Conservation (phyloP, 2,113 vertebrate species). For the Zosterops borbonicus region DNA sequence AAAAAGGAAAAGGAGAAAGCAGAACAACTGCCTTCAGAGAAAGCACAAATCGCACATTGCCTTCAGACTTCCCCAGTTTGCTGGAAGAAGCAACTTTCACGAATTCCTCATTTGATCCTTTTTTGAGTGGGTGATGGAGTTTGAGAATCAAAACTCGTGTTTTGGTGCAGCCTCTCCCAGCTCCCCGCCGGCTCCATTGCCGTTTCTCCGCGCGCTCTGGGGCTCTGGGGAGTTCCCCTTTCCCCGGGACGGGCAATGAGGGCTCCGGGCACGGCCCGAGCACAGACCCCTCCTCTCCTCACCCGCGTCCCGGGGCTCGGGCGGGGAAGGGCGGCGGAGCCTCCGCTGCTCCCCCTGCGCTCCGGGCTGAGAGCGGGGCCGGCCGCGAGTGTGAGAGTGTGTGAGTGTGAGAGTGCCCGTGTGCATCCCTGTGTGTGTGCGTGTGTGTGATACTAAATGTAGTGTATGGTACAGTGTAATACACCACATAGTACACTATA, state of each 20-base stretch:
- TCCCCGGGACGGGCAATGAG: accelerated
- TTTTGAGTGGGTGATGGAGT: accelerated
- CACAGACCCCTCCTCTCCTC: background rate
- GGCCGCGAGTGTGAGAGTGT: background rate
- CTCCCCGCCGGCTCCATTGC: accelerated
- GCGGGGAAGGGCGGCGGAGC: background rate
- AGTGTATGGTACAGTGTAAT: background rate
- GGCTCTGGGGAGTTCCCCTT: background rate
- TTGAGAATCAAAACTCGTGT: background rate
- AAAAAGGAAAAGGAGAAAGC: background rate
- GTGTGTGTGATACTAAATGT: accelerated
- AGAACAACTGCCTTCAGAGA: background rate
- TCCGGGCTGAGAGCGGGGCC: background rate
- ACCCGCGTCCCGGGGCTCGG: background rate
- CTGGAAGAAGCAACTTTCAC: background rate
- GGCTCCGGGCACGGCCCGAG: accelerated
- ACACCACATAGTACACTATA: background rate
- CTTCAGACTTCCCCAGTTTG: background rate
- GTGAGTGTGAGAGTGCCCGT: background rate
- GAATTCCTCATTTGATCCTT: accelerated
- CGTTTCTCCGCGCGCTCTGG: accelerated
- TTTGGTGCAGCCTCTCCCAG: background rate
- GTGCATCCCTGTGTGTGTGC: too few relatives aligned
- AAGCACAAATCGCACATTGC: background rate
- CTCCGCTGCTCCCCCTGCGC: background rate